Percentiles rank a stretch among this genome's conserved stretches.
Evolutionary conservation across 2,113 vertebrate species (phyloP).

Genomic region (Daboia siamensis): DNA sequence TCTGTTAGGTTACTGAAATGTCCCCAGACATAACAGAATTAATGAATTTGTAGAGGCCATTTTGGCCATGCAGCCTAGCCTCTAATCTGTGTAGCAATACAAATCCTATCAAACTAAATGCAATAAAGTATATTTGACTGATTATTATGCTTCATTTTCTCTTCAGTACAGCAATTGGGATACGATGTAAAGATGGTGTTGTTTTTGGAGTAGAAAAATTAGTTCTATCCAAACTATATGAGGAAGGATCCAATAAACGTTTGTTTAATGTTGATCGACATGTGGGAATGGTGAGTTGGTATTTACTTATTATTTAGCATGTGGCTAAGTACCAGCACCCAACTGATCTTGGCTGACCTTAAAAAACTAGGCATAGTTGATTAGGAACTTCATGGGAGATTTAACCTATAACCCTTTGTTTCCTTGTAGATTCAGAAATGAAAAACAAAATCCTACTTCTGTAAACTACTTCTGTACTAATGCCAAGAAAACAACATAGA

Average conservation of each 20-base stretch:
- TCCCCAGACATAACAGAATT: neutral
- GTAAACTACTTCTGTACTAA: neutral
- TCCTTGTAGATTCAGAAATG: neutral
- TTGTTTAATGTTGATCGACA: constrained; percentile 98
- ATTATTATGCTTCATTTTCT: constrained; percentile 21
- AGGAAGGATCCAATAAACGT: constrained; percentile 95
- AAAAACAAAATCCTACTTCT: neutral
- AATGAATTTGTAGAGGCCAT: neutral
- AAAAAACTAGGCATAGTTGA: neutral
- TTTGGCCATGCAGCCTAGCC: neutral
- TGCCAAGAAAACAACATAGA: neutral
- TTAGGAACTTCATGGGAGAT: neutral
- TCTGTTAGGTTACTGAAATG: neutral
- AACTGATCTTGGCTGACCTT: neutral
- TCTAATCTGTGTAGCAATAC: neutral
- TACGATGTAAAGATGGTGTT: constrained; percentile 95
- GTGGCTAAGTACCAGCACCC: neutral
- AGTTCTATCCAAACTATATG: constrained; percentile 97
- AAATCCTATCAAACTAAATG: neutral
- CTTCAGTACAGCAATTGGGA: constrained; percentile 91
- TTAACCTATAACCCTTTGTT: neutral
- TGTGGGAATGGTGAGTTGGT: constrained; percentile 89
- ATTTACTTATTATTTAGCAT: neutral
- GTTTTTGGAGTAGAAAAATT: constrained; percentile 98
- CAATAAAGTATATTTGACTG: neutral